These are phyloP conservation scores for Phragmatobia fuliginosa DNA, from an alignment of 2,888 invertebrate genomes.

Conservation along the genomic window DNA sequence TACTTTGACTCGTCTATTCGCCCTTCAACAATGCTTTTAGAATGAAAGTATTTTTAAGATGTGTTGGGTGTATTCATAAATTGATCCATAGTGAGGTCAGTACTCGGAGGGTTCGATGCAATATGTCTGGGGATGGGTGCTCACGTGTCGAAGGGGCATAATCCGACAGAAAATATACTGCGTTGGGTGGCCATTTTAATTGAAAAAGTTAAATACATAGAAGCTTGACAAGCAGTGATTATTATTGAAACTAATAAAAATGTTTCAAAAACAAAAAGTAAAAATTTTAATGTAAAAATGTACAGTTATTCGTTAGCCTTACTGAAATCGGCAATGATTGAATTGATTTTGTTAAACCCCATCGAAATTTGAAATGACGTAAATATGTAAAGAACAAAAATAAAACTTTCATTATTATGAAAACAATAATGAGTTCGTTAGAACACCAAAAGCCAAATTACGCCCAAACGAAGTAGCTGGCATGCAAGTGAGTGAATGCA, in stretches of 20 bases:
- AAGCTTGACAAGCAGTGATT: slow-evolving; percentile 11
- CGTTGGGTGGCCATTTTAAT: slow-evolving; percentile 73
- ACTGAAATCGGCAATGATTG: too few species aligned
- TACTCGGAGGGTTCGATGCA: slow-evolving; percentile 71
- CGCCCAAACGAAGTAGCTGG: too few species aligned
- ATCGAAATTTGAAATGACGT: too few species aligned
- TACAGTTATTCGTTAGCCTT: too few species aligned
- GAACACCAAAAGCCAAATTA: too few species aligned
- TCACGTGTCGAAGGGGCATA: slow-evolving; percentile 81
- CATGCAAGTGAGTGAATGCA: too few species aligned
- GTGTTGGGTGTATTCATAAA: slow-evolving; percentile 72
- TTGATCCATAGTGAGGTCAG: slow-evolving; percentile 77
- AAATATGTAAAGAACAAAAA: too few species aligned
- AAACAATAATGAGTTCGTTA: too few species aligned
- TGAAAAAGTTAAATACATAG: slow-evolving; percentile 75
- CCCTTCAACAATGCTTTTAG: slow-evolving; percentile 17
- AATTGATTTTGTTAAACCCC: too few species aligned
- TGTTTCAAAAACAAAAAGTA: neutral
- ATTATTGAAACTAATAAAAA: neutral
- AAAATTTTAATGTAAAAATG: neutral
- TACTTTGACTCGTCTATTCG: slow-evolving; percentile 9
- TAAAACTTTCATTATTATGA: too few species aligned
- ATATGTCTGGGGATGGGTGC: slow-evolving; percentile 73
- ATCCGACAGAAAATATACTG: slow-evolving; percentile 76
- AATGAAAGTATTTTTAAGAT: slow-evolving; percentile 53